Percentiles rank a stretch among this genome's conserved stretches.
Evolutionary conservation across 2,113 vertebrate species (phyloP).

Genomic region (Sander vitreus): DNA sequence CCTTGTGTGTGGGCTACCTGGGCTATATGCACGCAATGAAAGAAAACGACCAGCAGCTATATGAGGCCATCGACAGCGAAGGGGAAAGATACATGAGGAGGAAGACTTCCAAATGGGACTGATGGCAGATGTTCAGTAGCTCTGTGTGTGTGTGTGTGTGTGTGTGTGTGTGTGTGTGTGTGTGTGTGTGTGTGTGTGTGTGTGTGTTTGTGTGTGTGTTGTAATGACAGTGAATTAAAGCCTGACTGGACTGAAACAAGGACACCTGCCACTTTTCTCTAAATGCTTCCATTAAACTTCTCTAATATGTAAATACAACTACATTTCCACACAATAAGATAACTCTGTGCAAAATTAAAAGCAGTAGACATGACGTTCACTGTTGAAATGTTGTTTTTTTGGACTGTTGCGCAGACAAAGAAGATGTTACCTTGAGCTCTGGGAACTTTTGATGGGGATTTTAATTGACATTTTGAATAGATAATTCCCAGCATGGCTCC

Average conservation of each 20-base stretch:
- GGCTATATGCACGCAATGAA: slow-evolving; percentile 92
- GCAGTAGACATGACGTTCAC: neutral
- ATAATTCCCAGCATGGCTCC: neutral
- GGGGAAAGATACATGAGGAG: slow-evolving; percentile 89
- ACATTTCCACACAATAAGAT: neutral
- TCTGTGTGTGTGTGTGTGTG: too few relatives aligned
- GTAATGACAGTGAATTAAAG: neutral
- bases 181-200: too few relatives aligned
- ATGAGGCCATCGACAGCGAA: slow-evolving; percentile 91
- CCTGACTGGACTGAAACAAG: neutral
- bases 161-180: too few relatives aligned
- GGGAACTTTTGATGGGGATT: neutral
- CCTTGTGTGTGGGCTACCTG: slow-evolving; percentile 92
- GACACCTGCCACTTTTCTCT: neutral
- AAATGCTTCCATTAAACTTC: neutral
- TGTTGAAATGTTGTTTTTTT: neutral
- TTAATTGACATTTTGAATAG: neutral
- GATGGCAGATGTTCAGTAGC: neutral
- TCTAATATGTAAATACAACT: neutral
- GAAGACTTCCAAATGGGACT: slow-evolving; percentile 95
- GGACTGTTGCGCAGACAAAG: neutral
- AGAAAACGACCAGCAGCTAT: slow-evolving; percentile 92
- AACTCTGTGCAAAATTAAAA: neutral
- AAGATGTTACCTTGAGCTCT: neutral
- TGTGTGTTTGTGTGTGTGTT: neutral